Evolutionary conservation across 2,888 invertebrate genomes (phyloP).

Genomic region (Drosophila pegasa): DNA sequence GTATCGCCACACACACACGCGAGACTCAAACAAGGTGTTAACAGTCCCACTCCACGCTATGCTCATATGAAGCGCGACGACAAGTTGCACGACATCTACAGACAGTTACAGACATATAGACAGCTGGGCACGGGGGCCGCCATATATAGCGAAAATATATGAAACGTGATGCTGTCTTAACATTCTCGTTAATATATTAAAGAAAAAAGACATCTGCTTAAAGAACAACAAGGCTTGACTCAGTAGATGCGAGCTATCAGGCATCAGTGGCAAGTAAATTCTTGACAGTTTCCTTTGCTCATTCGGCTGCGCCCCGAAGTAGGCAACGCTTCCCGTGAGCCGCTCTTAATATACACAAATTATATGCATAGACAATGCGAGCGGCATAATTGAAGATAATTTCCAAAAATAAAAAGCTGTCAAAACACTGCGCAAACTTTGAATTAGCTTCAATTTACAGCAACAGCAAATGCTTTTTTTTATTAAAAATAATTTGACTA

Average conservation of each 20-base stretch:
- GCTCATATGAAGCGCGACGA: slow-evolving; percentile 45
- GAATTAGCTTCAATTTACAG: neutral
- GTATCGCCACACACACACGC: slow-evolving; percentile 22
- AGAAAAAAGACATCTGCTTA: neutral
- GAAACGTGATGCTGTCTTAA: slow-evolving; percentile 38
- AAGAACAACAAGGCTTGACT: slow-evolving; percentile 5
- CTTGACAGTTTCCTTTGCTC: slow-evolving; percentile 21
- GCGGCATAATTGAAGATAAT: neutral
- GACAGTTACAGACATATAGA: slow-evolving; percentile 43
- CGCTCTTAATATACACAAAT: slow-evolving; percentile 15
- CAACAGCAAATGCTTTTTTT: neutral
- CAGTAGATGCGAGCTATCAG: slow-evolving; percentile 3
- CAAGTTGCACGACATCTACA: slow-evolving; percentile 51
- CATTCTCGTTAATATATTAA: slow-evolving; percentile 48
- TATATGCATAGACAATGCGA: slow-evolving; percentile 6
- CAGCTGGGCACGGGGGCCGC: neutral
- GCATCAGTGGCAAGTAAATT: slow-evolving; percentile 13
- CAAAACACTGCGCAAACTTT: neutral
- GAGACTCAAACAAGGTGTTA: slow-evolving; percentile 53
- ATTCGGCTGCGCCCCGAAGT: slow-evolving; percentile 27
- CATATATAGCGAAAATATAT: slow-evolving; percentile 9
- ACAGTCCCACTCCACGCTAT: slow-evolving; percentile 52
- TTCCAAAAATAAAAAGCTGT: slow-evolving; percentile 1
- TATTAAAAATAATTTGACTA: neutral
- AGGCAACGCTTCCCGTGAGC: slow-evolving; percentile 41